Evolutionary conservation across 2,113 vertebrate genomes (phyloP).

Genomic region (Egretta garzetta): DNA sequence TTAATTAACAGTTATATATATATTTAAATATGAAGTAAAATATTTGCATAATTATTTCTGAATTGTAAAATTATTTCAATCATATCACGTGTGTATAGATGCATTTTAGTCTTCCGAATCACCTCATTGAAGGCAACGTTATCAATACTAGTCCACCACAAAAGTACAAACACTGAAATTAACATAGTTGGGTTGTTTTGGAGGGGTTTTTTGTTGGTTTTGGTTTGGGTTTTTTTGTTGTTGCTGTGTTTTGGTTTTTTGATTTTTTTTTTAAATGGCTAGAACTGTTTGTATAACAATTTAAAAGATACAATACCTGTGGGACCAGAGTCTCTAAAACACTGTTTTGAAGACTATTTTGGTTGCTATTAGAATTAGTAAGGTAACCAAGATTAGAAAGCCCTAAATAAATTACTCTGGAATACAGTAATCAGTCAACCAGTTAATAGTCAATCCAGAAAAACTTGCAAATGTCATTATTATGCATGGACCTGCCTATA

Average conservation of each 20-base stretch:
- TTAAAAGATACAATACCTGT: not conserved
- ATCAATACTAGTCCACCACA: not conserved
- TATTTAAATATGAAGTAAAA: not conserved
- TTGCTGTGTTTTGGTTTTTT: not conserved
- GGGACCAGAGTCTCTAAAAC: not conserved
- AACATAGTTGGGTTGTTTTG: not conserved
- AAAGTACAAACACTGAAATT: not conserved
- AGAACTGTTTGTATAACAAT: not conserved
- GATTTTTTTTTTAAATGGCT: not conserved
- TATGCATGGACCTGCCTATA: not conserved
- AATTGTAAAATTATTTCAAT: not conserved
- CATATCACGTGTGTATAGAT: not conserved
- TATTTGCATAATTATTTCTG: not conserved
- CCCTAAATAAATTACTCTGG: not conserved
- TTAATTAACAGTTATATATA: not conserved
- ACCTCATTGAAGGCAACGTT: not conserved
- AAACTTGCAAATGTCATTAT: not conserved
- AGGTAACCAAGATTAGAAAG: not conserved
- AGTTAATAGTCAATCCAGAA: not conserved
- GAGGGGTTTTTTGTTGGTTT: not conserved
- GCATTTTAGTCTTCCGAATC: not conserved
- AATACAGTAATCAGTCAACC: not conserved
- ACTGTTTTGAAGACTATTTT: not conserved
- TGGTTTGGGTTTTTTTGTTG: too few species aligned
- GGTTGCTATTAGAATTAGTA: not conserved